These are phyloP conservation scores for Lycopodina hypogea DNA, from an alignment of 37 sponge, comb jelly and placozoan species.

Conservation along the genomic window DNA sequence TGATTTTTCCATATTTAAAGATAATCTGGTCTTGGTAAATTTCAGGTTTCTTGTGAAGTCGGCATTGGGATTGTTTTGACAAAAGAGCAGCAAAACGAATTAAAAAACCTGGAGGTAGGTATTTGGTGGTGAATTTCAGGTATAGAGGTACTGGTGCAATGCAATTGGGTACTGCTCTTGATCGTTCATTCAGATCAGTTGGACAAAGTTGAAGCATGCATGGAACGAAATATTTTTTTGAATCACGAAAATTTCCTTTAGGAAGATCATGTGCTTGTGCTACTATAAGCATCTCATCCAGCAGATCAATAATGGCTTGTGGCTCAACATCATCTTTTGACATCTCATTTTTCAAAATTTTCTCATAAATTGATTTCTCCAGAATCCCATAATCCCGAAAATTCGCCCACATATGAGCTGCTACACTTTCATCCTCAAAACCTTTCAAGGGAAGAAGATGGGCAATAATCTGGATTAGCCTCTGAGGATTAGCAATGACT, in stretches of 20 bases:
- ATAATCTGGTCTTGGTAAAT: conserved; percentile 28
- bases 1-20: conserved; percentile 14
- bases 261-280: neutral
- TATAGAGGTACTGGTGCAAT: conserved; percentile 25
- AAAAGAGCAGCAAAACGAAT: conserved; percentile 38
- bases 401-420: conserved; percentile 1
- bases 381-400: conserved; percentile 41
- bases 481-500: conserved; percentile 44
- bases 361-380: conserved; percentile 31
- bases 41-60: conserved; percentile 2
- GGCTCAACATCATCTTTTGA: too few relatives aligned
- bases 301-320: conserved; percentile 23
- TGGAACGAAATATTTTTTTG: conserved; percentile 36
- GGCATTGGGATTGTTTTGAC: neutral
- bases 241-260: neutral
- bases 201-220: neutral
- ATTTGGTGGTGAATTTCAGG: conserved; percentile 24
- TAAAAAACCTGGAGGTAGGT: conserved; percentile 59
- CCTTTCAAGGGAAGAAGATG: too few relatives aligned
- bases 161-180: neutral
- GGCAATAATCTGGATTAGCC: conserved; percentile 33
- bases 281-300: conserved; percentile 22
- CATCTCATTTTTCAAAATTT: conserved; percentile 22
- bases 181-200: neutral
- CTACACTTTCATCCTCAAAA: neutral